phyloP scores from a whole-genome alignment of 2,113 vertebrate genomes.

The Upupa epops region DNA sequence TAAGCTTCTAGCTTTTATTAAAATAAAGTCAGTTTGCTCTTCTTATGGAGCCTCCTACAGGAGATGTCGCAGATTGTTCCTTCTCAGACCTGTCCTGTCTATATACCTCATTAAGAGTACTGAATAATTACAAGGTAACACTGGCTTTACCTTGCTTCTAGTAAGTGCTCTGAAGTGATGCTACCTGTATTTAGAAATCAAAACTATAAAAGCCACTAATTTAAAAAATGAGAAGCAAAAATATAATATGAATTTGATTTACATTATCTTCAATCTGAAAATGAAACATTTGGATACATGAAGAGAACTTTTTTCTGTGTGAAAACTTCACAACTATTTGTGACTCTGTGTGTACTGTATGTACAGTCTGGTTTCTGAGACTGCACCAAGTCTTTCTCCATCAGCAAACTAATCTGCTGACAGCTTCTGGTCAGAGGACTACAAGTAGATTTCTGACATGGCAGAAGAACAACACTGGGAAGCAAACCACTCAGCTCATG shows the following conservation, averaged over 20 bases:
- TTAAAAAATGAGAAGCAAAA: not conserved
- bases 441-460: not conserved
- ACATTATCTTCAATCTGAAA: not conserved
- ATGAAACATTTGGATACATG: not conserved
- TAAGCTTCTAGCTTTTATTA: not conserved
- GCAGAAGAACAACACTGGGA: not conserved
- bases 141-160: not conserved
- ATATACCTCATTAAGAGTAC: not conserved
- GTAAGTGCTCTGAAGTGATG: not conserved
- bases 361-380: not conserved
- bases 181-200: not conserved
- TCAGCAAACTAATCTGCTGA: not conserved
- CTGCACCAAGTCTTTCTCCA: not conserved
- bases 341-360: too few relatives aligned
- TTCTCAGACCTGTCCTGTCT: not conserved
- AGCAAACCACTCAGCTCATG: rapidly evolving
- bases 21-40: not conserved
- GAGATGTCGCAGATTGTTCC: not conserved
- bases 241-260: not conserved
- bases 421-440: not conserved
- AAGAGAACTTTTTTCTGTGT: too few relatives aligned
- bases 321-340: too few relatives aligned
- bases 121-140: not conserved
- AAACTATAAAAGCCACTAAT: not conserved
- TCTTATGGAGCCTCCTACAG: not conserved